Base-by-base conservation (phyloP, 2,888 invertebrate species). In the Noctua pronuba region DNA sequence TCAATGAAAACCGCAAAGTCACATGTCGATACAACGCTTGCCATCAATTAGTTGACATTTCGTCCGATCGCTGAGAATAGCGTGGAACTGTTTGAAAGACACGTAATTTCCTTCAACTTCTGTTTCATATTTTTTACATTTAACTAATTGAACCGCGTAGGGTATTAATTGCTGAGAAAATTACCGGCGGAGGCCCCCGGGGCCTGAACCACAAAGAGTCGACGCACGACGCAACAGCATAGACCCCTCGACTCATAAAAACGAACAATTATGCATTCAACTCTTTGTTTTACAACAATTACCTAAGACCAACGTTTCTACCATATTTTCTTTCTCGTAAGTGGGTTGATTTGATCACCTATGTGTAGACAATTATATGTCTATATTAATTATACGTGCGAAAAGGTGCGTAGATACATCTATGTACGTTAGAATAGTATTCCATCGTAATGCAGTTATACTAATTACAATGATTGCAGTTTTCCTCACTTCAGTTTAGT, bases 141-240 rank as follows among this genome's bases (percentile, higher is more conserved):
- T 93, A 91, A 93, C 94, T 95, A 95, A 95, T 95, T 95, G 93
- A 93, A 93, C 92, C 82, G 91, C 89, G 93, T 94, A 92, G 92
- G 91, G 92, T 93, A 95, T 95, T 95, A 95, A 96, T 96, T 96
- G 95, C 94, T 95, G 94, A 95, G 95, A 95, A 95, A 96, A 95
- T 95, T 94, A 93, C 95, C 88, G 90, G 83, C 88, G 89, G 88
- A 91, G 85, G 91, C 93, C 95, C 92, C 91, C 86, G 87, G 93
- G 95, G 94, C 90, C 93, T 93, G 93, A 94, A 93, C 95, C 94
- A 95, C 95, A 95, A 94, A 94, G 94, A 88, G 90, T 90, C 88
- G 87, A 90, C 90, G 90, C 88, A 88, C 89, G 86, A 88, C 86
- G 89, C 85, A 80, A 80, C 83, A 65, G 76, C 79, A 78, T 79